These are phyloP conservation scores for Numida meleagris DNA, from an alignment of 2,113 vertebrate genomes.

Conservation along the genomic window DNA sequence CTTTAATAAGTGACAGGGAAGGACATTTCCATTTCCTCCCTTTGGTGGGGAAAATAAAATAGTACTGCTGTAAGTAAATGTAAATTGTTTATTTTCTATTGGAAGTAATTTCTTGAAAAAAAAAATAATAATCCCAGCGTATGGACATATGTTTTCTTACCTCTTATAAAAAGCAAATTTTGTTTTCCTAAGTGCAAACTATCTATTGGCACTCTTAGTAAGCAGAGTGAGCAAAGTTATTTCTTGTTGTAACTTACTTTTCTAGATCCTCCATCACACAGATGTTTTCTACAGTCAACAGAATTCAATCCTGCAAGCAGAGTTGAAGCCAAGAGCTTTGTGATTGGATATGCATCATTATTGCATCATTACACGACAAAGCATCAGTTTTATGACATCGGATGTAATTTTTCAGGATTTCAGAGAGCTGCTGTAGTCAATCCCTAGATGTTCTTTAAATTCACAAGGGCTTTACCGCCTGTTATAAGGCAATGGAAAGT, in stretches of 20 bases:
- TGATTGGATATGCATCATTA: neutral
- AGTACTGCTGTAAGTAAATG: neutral
- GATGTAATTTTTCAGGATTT: neutral
- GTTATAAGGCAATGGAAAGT: neutral
- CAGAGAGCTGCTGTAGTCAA: neutral
- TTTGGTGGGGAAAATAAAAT: neutral
- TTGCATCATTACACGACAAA: neutral
- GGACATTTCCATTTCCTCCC: neutral
- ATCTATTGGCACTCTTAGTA: neutral
- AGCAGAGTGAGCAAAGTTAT: neutral
- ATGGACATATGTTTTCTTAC: neutral
- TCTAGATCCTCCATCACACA: neutral
- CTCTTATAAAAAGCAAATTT: neutral
- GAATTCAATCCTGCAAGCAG: neutral
- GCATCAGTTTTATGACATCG: neutral
- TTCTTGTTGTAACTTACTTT: neutral
- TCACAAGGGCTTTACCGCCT: neutral
- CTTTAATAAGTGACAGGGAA: neutral
- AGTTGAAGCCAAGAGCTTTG: neutral
- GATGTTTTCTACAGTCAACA: neutral
- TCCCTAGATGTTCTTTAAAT: neutral
- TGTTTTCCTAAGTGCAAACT: neutral
- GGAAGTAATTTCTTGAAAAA: neutral
- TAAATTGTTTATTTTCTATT: neutral
- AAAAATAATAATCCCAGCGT: neutral